Conservation (phyloP, 1,140 invertebrate species). For the Heterodera carotae region DNA sequence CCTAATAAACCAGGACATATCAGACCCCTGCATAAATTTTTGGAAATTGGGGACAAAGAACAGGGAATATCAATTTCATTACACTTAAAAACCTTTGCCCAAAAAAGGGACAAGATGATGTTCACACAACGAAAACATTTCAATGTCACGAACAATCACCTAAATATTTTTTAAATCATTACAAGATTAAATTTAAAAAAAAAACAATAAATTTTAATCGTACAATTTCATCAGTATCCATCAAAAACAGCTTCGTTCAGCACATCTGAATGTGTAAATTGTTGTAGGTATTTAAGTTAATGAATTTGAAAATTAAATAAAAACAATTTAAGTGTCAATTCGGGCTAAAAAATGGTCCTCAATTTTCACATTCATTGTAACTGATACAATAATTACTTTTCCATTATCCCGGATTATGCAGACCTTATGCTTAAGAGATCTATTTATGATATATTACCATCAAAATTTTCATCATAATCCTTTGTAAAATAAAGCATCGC, state of each 20-base stretch:
- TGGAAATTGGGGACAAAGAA: too few species aligned
- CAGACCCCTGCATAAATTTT: neutral
- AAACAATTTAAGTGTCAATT: too few species aligned
- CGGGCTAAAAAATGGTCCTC: neutral
- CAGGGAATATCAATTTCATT: too few species aligned
- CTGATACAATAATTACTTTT: too few species aligned
- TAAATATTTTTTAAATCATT: slow-evolving; percentile 7
- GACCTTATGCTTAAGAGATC: too few species aligned
- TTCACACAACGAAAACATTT: slow-evolving; percentile 99
- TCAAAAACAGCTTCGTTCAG: slow-evolving; percentile 97
- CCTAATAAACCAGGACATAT: too few species aligned
- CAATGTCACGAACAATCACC: slow-evolving; percentile 96
- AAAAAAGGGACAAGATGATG: slow-evolving; percentile 98
- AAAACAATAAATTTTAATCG: neutral
- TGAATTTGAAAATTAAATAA: too few species aligned
- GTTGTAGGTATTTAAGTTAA: too few species aligned
- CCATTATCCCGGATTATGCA: too few species aligned
- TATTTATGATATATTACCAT: slow-evolving; percentile 73
- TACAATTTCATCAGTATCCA: slow-evolving; percentile 98
- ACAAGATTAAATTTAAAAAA: too few species aligned
- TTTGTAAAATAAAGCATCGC: slow-evolving; percentile 99
- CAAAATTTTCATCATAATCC: slow-evolving; percentile 93
- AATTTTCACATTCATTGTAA: too few species aligned
- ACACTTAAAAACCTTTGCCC: slow-evolving; percentile 81
- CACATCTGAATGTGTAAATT: slow-evolving; percentile 87